A percentile compares a stretch with the other conserved stretches of the same genome.
Evolutionary conservation across 2,797 vertebrate species (phyloP).

Genomic region (Okamejei kenojei): DNA sequence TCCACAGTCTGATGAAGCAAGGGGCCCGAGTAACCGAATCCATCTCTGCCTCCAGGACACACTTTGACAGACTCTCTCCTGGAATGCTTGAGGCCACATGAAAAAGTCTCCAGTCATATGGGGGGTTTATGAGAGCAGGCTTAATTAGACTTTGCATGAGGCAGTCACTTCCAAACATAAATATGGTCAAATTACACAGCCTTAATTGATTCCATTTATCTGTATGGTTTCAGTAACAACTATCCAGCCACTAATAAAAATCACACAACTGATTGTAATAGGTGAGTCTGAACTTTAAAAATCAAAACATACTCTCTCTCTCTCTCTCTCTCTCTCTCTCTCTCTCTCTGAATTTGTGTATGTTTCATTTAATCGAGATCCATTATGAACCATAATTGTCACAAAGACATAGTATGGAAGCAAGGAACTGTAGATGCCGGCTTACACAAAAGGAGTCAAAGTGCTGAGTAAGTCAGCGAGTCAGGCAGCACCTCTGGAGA

Average conservation of each 20-base stretch:
- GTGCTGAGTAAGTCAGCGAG: too few relatives aligned
- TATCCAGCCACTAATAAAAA: constrained; percentile 24
- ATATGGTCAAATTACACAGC: constrained; percentile 31
- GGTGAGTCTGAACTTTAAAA: background rate
- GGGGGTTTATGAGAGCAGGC: background rate
- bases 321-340: background rate
- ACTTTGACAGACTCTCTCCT: constrained; percentile 11
- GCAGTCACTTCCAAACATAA: constrained; percentile 25
- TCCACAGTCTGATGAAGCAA: background rate
- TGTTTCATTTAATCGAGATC: background rate
- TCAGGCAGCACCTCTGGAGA: too few relatives aligned
- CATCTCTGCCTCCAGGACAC: background rate
- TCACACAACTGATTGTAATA: background rate
- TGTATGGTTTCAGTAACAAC: constrained; percentile 1
- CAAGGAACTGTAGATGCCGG: too few relatives aligned
- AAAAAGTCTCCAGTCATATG: constrained; percentile 12
- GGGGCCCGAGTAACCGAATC: constrained; percentile 20
- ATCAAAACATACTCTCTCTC: constrained; percentile 13
- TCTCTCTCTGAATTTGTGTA: background rate
- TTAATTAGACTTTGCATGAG: constrained; percentile 26
- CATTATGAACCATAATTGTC: background rate
- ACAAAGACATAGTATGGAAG: background rate
- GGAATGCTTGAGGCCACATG: constrained; percentile 23
- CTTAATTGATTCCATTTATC: constrained; percentile 35
- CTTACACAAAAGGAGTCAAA: too few relatives aligned